A percentile compares a stretch with the other conserved stretches of the same genome.
Conservation (phyloP, 2,797 vertebrate species). For the Xerus rutilus region DNA sequence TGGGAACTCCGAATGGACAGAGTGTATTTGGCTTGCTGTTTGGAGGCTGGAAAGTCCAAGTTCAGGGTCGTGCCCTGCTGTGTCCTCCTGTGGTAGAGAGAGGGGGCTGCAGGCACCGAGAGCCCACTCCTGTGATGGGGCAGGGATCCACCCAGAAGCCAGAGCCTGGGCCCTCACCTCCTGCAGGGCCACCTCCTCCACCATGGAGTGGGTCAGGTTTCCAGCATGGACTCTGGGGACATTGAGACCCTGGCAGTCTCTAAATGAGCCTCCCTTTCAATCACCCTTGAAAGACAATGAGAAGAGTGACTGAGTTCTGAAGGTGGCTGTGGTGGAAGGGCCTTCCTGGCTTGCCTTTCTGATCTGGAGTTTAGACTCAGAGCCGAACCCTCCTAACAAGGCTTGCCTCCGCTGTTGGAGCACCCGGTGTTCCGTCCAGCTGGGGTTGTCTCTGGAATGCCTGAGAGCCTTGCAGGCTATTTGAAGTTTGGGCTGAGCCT, state of each 20-base stretch:
- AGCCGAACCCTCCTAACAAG: fast-evolving
- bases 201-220: too few species aligned
- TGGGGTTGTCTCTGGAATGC: background rate
- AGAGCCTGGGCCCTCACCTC: background rate
- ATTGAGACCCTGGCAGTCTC: background rate
- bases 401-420: too few species aligned
- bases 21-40: background rate
- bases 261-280: background rate
- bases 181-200: background rate
- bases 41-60: background rate
- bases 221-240: background rate
- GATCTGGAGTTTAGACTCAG: background rate
- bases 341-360: background rate
- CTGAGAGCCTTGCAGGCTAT: background rate
- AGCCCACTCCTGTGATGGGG: background rate
- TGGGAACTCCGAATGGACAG: background rate
- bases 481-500: background rate
- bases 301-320: background rate
- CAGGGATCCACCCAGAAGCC: too few species aligned
- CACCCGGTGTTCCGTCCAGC: background rate
- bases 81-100: background rate
- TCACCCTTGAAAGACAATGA: background rate
- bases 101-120: background rate
- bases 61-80: background rate
- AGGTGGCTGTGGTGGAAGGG: fast-evolving